Conservation (phyloP, 2,113 vertebrate species). For the Crotalus helleri region DNA sequence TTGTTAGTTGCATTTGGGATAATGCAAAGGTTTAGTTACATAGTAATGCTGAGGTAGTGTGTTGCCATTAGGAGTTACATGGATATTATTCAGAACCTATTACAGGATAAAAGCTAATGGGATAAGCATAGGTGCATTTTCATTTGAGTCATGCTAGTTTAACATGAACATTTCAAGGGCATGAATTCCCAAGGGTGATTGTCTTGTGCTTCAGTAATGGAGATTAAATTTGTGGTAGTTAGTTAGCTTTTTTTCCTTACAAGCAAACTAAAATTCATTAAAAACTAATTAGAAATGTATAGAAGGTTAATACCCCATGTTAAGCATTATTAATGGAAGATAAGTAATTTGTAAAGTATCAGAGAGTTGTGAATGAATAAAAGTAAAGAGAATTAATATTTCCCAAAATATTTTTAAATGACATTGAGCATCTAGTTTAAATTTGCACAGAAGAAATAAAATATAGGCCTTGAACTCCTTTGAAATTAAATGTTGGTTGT, state of each 20-base stretch:
- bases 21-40: slow-evolving; percentile 15
- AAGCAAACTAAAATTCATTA: slow-evolving; percentile 74
- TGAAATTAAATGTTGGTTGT: slow-evolving; percentile 18
- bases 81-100: slow-evolving; percentile 33
- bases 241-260: slow-evolving; percentile 68
- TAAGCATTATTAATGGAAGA: slow-evolving; percentile 71
- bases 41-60: slow-evolving; percentile 30
- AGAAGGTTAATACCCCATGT: slow-evolving; percentile 73
- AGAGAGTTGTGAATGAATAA: slow-evolving; percentile 61
- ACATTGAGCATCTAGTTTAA: slow-evolving; percentile 57
- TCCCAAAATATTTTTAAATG: slow-evolving; percentile 60
- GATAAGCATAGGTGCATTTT: slow-evolving; percentile 37
- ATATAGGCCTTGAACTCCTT: slow-evolving; percentile 46
- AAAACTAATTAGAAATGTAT: slow-evolving; percentile 76
- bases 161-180: slow-evolving; percentile 61
- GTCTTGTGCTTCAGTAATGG: slow-evolving; percentile 68
- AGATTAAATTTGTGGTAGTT: slow-evolving; percentile 71
- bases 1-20: neutral
- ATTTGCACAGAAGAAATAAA: slow-evolving; percentile 44
- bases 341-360: slow-evolving; percentile 75
- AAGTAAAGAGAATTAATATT: slow-evolving; percentile 63
- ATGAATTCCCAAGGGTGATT: slow-evolving; percentile 55
- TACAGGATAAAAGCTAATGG: slow-evolving; percentile 42
- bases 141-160: slow-evolving; percentile 52
- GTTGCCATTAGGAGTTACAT: slow-evolving; percentile 38